These are phyloP conservation scores for Silurus asotus DNA, from an alignment of 2,113 vertebrate genomes.

Conservation along the genomic window DNA sequence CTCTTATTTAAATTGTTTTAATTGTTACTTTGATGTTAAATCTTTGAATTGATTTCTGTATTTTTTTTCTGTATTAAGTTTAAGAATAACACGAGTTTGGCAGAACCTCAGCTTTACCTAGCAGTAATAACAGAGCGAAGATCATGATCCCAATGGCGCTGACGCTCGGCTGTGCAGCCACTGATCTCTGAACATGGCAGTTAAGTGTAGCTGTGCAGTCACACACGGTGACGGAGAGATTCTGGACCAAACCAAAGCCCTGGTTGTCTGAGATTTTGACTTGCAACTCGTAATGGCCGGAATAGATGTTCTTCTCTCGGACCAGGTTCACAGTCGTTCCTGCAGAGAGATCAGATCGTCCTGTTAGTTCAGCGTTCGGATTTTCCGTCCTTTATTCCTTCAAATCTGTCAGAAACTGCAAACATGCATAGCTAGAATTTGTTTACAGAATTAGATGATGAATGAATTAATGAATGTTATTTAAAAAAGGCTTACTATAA, in stretches of 20 bases:
- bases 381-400: background rate
- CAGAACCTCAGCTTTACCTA: conserved; percentile 53
- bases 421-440: background rate
- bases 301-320: conserved; percentile 51
- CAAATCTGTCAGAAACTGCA: background rate
- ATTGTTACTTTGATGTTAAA: too few relatives aligned
- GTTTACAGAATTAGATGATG: background rate
- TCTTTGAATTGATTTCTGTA: background rate
- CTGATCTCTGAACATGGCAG: conserved; percentile 32
- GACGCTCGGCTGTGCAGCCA: background rate
- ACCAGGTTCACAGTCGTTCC: conserved; percentile 60
- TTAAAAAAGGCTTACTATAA: background rate
- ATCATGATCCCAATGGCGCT: conserved; percentile 29
- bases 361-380: background rate
- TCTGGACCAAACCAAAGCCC: conserved; percentile 45
- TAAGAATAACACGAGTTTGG: background rate
- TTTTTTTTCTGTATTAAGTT: background rate
- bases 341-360: conserved; percentile 34
- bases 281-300: conserved; percentile 48
- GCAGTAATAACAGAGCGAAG: conserved; percentile 45
- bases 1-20: too few relatives aligned
- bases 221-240: conserved; percentile 67
- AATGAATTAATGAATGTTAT: background rate
- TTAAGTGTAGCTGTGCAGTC: conserved; percentile 47
- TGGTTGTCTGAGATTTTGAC: conserved; percentile 63